phyloP scores from a whole-genome alignment of 2,797 vertebrate genomes.

The Malurus leucopterus region DNA sequence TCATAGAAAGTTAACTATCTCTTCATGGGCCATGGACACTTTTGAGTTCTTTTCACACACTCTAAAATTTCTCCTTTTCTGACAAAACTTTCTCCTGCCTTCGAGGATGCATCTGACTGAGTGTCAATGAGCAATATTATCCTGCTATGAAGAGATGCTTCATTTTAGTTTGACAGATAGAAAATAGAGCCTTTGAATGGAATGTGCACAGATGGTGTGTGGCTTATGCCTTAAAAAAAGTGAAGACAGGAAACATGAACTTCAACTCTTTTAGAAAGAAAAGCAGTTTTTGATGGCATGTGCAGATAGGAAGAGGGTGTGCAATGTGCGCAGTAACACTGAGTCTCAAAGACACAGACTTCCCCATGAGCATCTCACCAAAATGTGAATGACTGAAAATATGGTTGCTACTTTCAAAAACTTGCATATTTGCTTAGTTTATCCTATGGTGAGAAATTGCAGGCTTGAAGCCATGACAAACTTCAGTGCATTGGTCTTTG shows the following conservation, averaged over 20 bases:
- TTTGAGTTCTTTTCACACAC: neutral
- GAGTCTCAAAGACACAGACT: neutral
- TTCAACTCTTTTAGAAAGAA: neutral
- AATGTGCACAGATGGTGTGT: neutral
- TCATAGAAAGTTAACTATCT: neutral
- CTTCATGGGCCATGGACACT: neutral
- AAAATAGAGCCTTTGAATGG: neutral
- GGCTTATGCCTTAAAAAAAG: neutral
- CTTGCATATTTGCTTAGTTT: neutral
- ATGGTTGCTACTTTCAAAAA: neutral
- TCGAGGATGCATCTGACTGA: neutral
- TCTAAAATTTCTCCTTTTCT: neutral
- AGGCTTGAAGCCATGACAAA: neutral
- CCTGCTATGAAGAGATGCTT: neutral
- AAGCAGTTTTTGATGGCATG: neutral
- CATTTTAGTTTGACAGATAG: neutral
- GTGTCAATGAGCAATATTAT: neutral
- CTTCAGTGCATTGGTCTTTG: neutral
- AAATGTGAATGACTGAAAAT: neutral
- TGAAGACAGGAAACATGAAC: neutral
- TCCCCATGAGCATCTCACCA: neutral
- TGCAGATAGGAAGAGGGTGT: neutral
- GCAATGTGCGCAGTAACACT: neutral
- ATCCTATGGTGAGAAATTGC: neutral
- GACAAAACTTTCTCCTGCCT: neutral